A percentile compares a stretch with the other conserved stretches of the same genome.
phyloP scores from a whole-genome alignment of 2,888 invertebrate genomes.

The Diarsia dahlii region DNA sequence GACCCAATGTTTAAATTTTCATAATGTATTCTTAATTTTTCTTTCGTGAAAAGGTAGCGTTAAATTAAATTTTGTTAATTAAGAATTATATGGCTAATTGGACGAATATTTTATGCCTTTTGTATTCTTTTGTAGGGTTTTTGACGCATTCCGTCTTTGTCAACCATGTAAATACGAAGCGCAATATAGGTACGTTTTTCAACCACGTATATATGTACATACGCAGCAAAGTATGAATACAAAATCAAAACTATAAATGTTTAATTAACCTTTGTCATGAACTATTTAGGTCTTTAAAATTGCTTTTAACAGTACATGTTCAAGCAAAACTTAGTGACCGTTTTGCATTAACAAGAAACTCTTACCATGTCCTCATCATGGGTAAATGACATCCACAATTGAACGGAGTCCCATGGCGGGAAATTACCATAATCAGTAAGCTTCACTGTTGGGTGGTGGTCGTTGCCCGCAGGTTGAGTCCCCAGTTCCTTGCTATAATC shows the following conservation, averaged over 20 bases:
- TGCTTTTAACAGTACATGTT: background rate
- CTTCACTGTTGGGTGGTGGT: slow-evolving; percentile 39
- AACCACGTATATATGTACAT: too few species aligned
- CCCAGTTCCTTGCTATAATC: slow-evolving; percentile 21
- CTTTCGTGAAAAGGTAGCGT: slow-evolving; percentile 19
- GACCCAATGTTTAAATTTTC: slow-evolving; percentile 39
- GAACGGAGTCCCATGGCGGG: slow-evolving; percentile 37
- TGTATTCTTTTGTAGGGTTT: background rate
- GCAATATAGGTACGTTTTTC: background rate
- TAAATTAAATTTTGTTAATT: slow-evolving; percentile 33
- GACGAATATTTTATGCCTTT: slow-evolving; percentile 11
- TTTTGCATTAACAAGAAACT: slow-evolving; percentile 17
- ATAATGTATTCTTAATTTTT: slow-evolving; percentile 40
- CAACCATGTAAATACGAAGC: background rate
- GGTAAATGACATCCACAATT: slow-evolving; percentile 30
- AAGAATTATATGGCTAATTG: slow-evolving; percentile 37
- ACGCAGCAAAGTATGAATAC: too few species aligned
- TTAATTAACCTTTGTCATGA: background rate
- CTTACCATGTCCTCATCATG: slow-evolving; percentile 11
- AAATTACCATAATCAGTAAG: slow-evolving; percentile 63
- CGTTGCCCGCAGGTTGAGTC: slow-evolving; percentile 28
- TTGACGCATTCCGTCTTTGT: background rate
- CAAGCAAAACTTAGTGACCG: background rate
- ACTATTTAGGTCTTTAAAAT: background rate
- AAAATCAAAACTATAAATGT: background rate